Evolutionary conservation across 2,888 invertebrate species (phyloP).

Genomic region (Stramonita haemastoma): DNA sequence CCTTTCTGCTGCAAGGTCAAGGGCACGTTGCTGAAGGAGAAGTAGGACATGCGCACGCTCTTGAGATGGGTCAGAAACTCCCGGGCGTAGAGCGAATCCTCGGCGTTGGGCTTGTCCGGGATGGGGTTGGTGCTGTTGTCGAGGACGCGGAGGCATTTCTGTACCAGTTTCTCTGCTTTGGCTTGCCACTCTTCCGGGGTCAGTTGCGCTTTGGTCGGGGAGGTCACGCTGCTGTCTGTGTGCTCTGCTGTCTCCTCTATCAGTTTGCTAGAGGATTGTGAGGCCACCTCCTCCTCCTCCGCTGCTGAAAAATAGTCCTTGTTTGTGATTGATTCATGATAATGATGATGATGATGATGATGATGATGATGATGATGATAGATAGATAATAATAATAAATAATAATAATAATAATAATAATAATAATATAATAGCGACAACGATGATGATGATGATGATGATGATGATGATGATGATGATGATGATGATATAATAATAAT

Average conservation of each 20-base stretch:
- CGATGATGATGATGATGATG: no score
- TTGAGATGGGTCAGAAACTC: neutral
- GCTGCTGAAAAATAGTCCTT: no score
- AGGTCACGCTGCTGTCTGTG: neutral
- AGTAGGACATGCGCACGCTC: neutral
- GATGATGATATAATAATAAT: no score
- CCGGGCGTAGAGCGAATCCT: neutral
- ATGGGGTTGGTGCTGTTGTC: neutral
- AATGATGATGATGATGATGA: no score
- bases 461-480: no score
- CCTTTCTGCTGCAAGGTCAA: neutral
- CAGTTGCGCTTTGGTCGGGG: neutral
- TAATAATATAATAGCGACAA: no score
- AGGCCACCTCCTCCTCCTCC: neutral
- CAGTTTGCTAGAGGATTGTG: neutral
- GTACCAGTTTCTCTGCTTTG: neutral
- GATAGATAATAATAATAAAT: no score
- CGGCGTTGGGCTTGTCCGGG: neutral
- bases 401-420: no score
- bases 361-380: no score
- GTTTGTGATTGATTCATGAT: no score
- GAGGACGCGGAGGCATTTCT: neutral
- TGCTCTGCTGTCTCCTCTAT: neutral
- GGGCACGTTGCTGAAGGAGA: neutral
- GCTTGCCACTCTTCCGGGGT: neutral